Percentiles rank a stretch among this genome's conserved stretches.
Conservation (phyloP, 2,797 vertebrate species). For the Simalia tracyae region DNA sequence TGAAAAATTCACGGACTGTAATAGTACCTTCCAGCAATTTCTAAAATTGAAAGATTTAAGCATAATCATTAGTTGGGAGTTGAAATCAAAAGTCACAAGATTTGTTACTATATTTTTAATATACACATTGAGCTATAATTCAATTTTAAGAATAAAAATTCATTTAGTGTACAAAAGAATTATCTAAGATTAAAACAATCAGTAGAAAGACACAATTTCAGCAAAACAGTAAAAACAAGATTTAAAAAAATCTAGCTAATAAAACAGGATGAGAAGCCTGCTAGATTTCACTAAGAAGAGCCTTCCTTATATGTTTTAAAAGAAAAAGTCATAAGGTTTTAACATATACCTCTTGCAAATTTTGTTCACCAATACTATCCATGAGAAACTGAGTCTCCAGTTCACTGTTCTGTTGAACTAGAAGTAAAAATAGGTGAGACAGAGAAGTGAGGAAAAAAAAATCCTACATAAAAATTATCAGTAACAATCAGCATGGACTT, state of each 20-base stretch:
- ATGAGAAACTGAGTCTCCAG: conserved; percentile 84
- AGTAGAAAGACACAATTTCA: background rate
- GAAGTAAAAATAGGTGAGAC: conserved; percentile 25
- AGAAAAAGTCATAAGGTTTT: conserved; percentile 11
- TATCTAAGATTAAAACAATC: background rate
- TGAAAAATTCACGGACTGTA: conserved; percentile 88
- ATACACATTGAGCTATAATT: background rate
- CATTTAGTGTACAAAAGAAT: background rate
- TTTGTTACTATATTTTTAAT: background rate
- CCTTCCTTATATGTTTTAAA: background rate
- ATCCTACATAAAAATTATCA: background rate
- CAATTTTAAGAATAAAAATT: background rate
- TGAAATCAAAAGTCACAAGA: background rate
- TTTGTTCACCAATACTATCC: conserved; percentile 74
- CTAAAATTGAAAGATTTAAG: conserved; percentile 66
- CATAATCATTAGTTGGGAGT: background rate
- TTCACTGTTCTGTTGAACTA: conserved; percentile 82
- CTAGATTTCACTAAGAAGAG: background rate
- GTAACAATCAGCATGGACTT: background rate
- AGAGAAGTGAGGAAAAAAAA: background rate
- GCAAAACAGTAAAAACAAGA: background rate
- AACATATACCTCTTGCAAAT: conserved; percentile 79
- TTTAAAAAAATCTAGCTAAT: background rate
- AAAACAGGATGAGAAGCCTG: background rate
- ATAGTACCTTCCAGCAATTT: conserved; percentile 85